These are phyloP conservation scores for Percopsis transmontana DNA, from an alignment of 2,113 vertebrate genomes.

Conservation along the genomic window DNA sequence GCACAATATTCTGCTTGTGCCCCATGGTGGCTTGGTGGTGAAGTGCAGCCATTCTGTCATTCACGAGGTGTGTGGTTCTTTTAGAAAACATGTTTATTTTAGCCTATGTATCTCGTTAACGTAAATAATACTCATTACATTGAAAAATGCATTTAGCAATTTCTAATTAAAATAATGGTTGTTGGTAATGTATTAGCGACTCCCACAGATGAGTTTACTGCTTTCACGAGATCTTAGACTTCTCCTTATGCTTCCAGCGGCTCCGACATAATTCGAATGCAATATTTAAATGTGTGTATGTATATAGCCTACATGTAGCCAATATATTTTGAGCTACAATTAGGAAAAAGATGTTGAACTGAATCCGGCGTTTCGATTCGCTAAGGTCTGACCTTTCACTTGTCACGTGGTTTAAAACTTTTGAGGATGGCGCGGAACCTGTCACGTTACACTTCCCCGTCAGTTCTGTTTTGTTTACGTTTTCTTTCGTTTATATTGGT, in stretches of 20 bases:
- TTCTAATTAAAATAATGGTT: neutral
- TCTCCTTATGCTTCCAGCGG: no score
- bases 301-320: neutral
- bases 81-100: neutral
- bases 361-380: constrained; percentile 42
- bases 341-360: constrained; percentile 52
- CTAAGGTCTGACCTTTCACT: constrained; percentile 44
- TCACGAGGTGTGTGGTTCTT: no score
- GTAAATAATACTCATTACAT: no score
- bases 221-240: no score
- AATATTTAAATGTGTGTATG: neutral
- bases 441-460: neutral
- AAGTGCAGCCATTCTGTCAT: no score
- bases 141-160: neutral
- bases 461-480: constrained; percentile 4
- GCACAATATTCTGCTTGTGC: no score
- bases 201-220: no score
- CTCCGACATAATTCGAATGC: neutral
- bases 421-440: constrained; percentile 68
- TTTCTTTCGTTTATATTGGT: neutral
- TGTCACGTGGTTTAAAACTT: constrained; percentile 71
- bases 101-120: neutral
- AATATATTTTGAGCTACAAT: constrained; percentile 20
- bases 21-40: no score
- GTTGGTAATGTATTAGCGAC: no score